phyloP scores from a whole-genome alignment of 1,140 invertebrate species.

The Rhopalosiphum maidis region DNA sequence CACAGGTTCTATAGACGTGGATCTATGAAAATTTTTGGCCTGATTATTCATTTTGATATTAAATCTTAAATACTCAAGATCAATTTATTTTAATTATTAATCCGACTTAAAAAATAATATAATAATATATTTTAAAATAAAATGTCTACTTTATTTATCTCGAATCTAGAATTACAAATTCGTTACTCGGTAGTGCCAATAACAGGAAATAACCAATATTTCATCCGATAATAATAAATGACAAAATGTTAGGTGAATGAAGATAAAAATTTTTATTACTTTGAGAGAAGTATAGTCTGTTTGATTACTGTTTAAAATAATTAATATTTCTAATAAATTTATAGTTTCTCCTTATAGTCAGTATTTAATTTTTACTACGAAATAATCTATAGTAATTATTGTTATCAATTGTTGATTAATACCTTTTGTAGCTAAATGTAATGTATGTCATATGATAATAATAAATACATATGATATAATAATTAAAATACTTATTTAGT shows the following conservation, averaged over 20 bases:
- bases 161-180: not conserved
- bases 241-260: not conserved
- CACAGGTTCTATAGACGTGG: no score
- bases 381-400: not conserved
- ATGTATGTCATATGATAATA: not conserved
- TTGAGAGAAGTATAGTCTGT: not conserved
- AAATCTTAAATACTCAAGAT: no score
- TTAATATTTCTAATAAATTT: not conserved
- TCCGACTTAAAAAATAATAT: not conserved
- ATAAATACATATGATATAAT: not conserved
- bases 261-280: not conserved
- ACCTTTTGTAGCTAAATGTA: not conserved
- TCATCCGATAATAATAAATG: not conserved
- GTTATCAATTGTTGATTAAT: not conserved
- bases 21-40: no score
- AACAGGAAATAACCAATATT: not conserved
- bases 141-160: not conserved
- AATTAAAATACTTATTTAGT: not conserved
- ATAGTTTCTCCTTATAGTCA: not conserved
- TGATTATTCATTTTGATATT: no score
- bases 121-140: no score
- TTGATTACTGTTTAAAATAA: not conserved
- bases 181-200: not conserved
- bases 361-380: constrained; percentile 7
- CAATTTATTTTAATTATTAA: not conserved